Percentiles rank a stretch among this genome's conserved stretches.
Conservation (phyloP, 2,113 vertebrate species). For the Piliocolobus tephrosceles region DNA sequence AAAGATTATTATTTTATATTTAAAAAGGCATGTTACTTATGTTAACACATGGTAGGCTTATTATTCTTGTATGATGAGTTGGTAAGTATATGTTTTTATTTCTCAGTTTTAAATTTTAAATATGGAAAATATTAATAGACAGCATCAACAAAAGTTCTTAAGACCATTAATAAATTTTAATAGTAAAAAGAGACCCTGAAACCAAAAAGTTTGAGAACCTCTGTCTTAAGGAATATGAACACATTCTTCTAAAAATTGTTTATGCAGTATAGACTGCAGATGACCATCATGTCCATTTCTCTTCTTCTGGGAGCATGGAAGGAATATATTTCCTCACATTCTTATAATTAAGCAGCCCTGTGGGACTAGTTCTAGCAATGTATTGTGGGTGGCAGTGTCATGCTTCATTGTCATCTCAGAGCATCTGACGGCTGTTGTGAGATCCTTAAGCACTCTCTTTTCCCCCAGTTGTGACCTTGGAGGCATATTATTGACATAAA, state of each 20-base stretch:
- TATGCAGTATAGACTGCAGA: background rate
- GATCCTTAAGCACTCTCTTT: background rate
- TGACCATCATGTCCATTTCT: background rate
- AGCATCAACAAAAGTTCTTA: background rate
- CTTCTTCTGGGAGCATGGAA: background rate
- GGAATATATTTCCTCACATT: background rate
- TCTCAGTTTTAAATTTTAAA: background rate
- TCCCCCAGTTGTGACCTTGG: background rate
- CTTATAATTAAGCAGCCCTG: rapidly evolving
- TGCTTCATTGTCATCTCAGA: background rate
- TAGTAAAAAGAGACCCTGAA: background rate
- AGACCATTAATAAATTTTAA: background rate
- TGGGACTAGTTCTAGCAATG: background rate
- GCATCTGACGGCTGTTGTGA: background rate
- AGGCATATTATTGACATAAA: background rate
- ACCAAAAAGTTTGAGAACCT: background rate
- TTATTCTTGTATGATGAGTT: background rate
- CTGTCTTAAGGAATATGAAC: background rate
- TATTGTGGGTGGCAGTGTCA: background rate
- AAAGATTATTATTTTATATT: background rate
- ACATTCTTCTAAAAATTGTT: background rate
- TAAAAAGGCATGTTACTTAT: background rate
- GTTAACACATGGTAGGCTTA: background rate
- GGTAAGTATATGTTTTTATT: background rate
- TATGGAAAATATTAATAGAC: background rate